phyloP scores from a whole-genome alignment of 92 coral and sea anemone species.

The Palythoa caribaeorum region DNA sequence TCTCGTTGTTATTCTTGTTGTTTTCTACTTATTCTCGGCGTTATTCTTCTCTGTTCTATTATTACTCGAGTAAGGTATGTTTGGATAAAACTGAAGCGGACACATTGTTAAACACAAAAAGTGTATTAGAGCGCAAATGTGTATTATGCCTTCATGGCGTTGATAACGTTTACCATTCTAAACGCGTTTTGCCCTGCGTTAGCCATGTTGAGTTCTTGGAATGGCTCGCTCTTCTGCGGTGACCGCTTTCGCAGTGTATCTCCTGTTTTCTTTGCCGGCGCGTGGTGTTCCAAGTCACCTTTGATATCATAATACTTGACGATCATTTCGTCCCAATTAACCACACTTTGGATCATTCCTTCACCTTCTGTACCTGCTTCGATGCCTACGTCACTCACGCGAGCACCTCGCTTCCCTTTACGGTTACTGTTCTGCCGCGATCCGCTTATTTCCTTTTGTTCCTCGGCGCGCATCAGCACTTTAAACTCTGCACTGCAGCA shows the following conservation, averaged over 20 bases:
- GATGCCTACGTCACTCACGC: constrained; percentile 41
- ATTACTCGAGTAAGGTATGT: neutral
- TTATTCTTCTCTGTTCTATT: neutral
- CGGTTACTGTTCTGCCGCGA: neutral
- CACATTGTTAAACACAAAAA: neutral
- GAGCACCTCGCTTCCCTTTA: constrained; percentile 13
- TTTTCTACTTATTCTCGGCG: no score
- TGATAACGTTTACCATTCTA: constrained; percentile 24
- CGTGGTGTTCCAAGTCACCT: constrained; percentile 58
- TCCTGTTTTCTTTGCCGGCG: constrained; percentile 34
- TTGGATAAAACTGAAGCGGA: neutral
- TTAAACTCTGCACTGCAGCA: constrained; percentile 81
- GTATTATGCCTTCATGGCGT: constrained; percentile 28
- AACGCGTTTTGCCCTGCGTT: neutral
- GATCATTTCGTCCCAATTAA: constrained; percentile 80
- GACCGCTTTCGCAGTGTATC: constrained; percentile 30
- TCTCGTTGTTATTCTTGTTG: no score
- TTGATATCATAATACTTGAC: constrained; percentile 79
- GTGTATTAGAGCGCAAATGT: neutral
- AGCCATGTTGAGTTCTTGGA: neutral
- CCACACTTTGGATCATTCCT: constrained; percentile 75
- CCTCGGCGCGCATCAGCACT: constrained; percentile 68
- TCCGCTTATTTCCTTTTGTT: constrained; percentile 39
- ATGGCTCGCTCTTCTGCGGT: constrained; percentile 13
- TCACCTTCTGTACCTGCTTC: constrained; percentile 53